Percentiles rank a stretch among this genome's conserved stretches.
These are phyloP conservation scores for Nomada fucata DNA, from an alignment of 2,888 invertebrate genomes.

Conservation along the genomic window DNA sequence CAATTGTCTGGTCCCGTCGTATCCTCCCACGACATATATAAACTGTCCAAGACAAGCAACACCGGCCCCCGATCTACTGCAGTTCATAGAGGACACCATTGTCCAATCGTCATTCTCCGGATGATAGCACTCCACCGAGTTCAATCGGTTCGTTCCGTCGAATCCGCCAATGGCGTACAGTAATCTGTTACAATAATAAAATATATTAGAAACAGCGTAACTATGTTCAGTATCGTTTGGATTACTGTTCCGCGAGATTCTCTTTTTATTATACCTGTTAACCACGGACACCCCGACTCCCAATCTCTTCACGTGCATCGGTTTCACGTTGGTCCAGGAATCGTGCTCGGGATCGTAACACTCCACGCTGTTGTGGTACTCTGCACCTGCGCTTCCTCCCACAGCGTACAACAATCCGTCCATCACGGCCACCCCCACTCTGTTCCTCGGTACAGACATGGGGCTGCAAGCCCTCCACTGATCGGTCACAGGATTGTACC, in stretches of 20 bases:
- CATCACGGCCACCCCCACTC: constrained; percentile 97
- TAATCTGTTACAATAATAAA: constrained; percentile 71
- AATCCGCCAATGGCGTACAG: constrained; percentile 95
- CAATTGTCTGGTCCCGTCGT: constrained; percentile 93
- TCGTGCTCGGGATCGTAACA: constrained; percentile 95
- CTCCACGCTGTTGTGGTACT: constrained; percentile 95
- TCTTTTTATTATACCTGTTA: constrained; percentile 86
- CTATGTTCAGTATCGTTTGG: neutral
- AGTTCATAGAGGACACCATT: constrained; percentile 91
- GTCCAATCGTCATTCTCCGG: constrained; percentile 97
- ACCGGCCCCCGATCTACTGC: constrained; percentile 93
- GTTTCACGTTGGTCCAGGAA: constrained; percentile 90
- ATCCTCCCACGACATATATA: constrained; percentile 98
- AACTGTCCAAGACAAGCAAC: constrained; percentile 93
- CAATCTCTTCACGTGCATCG: constrained; percentile 91
- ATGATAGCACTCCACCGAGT: constrained; percentile 95
- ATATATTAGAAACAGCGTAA: neutral
- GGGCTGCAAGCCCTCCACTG: constrained; percentile 94
- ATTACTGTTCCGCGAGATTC: neutral
- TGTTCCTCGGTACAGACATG: constrained; percentile 94
- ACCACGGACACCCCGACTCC: constrained; percentile 93
- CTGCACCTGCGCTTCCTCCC: constrained; percentile 94
- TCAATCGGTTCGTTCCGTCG: constrained; percentile 91
- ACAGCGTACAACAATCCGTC: constrained; percentile 96
- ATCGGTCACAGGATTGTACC: constrained; percentile 94